Conservation (phyloP, 2,888 invertebrate species). For the Mythimna pallens region DNA sequence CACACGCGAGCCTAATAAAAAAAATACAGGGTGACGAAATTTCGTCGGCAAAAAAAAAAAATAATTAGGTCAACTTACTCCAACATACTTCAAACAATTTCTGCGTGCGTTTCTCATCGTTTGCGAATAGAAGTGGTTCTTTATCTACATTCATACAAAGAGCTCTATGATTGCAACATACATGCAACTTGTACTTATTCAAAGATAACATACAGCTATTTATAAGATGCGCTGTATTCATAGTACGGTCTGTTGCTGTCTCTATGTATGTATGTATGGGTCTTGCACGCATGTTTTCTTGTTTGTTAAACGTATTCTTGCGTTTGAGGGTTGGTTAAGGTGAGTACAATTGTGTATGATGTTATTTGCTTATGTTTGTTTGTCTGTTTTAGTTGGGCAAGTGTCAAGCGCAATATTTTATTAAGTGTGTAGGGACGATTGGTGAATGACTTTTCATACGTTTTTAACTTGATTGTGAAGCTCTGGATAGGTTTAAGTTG, state of each 20-base stretch:
- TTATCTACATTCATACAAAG: constrained; percentile 84
- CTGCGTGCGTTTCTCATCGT: constrained; percentile 44
- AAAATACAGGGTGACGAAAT: not conserved
- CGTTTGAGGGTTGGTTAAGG: constrained; percentile 18
- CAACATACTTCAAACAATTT: constrained; percentile 35
- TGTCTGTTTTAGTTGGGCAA: constrained; percentile 24
- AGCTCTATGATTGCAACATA: constrained; percentile 74
- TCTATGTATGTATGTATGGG: constrained; percentile 8
- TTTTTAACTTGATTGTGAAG: not conserved
- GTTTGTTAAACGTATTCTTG: constrained; percentile 25
- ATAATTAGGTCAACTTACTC: constrained; percentile 43
- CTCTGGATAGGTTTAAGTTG: too few relatives aligned
- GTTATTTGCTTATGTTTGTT: not conserved
- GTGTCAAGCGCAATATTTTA: constrained; percentile 1
- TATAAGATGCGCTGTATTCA: constrained; percentile 82
- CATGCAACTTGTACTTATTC: constrained; percentile 72
- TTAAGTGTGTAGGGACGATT: not conserved
- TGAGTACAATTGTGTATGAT: constrained; percentile 10
- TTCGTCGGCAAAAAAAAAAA: not conserved
- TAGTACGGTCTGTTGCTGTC: constrained; percentile 68
- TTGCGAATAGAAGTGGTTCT: constrained; percentile 69
- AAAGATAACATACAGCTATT: constrained; percentile 83
- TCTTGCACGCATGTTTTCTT: constrained; percentile 11
- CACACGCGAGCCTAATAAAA: too few relatives aligned
- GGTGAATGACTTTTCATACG: not conserved